phyloP scores from a whole-genome alignment of 2,113 vertebrate genomes.

The Nansenia antarctica region DNA sequence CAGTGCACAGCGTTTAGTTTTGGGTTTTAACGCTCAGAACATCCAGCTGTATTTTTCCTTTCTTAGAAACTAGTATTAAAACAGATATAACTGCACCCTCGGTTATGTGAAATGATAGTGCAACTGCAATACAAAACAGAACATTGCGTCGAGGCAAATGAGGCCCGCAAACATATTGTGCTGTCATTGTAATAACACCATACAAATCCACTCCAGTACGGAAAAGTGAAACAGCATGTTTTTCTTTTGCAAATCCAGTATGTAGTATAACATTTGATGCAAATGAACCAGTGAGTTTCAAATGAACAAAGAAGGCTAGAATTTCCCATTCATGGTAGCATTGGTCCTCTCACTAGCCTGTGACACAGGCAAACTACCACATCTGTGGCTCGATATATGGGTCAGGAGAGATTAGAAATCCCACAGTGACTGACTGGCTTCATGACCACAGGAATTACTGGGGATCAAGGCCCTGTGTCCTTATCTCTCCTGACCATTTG shows the following conservation, averaged over 20 bases:
- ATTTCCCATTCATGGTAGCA: neutral
- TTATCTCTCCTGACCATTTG: conserved; percentile 36
- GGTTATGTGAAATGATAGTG: neutral
- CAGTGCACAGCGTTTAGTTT: neutral
- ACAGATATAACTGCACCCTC: neutral
- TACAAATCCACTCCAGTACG: neutral
- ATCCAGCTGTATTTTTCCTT: conserved; percentile 2
- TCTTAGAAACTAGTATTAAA: neutral
- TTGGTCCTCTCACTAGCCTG: neutral
- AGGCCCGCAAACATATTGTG: too few species aligned
- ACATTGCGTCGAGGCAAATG: neutral
- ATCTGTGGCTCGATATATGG: conserved; percentile 19
- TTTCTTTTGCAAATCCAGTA: neutral
- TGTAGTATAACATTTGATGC: neutral
- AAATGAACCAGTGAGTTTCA: neutral
- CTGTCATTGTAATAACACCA: neutral
- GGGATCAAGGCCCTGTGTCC: conserved; percentile 24
- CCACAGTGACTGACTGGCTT: conserved; percentile 10
- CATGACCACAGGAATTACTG: neutral
- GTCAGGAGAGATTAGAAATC: conserved; percentile 9
- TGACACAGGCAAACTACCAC: neutral
- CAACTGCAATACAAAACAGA: neutral
- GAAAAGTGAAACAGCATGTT: neutral
- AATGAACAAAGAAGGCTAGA: neutral
- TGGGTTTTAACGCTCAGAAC: conserved; percentile 9